Conservation (phyloP, 2,797 vertebrate genomes). For the Darevskia mixta region DNA sequence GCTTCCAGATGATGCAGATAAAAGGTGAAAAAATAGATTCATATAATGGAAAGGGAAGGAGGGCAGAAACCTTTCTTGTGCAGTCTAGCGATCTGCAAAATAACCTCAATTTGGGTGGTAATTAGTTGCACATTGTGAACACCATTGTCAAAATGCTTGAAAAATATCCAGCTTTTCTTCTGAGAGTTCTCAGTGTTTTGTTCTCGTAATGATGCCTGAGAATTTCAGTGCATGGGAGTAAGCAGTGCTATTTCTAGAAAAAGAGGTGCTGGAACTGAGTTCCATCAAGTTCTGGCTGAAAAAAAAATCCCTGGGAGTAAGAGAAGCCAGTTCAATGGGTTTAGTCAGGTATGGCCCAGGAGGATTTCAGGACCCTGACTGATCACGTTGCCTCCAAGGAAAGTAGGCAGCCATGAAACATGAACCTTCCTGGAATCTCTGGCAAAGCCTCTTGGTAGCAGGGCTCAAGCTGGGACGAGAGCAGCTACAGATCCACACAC, state of each 20-base stretch:
- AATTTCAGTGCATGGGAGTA: background rate
- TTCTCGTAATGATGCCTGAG: background rate
- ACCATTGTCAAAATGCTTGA: background rate
- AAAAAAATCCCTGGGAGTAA: background rate
- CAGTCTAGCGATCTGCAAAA: background rate
- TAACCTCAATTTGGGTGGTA: background rate
- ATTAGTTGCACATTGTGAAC: background rate
- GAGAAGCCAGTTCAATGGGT: background rate
- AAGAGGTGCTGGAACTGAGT: no score
- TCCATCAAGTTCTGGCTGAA: no score
- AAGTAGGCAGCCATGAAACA: background rate
- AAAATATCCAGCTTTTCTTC: background rate
- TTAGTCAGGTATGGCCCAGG: no score
- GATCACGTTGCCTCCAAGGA: background rate
- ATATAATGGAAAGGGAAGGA: no score
- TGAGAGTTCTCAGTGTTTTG: background rate
- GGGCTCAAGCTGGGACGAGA: background rate
- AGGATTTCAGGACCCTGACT: background rate
- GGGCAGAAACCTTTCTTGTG: background rate
- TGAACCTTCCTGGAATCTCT: background rate
- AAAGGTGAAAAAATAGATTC: background rate
- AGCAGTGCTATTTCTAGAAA: no score
- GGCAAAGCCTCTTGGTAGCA: background rate
- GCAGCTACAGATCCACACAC: background rate
- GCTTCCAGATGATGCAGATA: background rate